Evolutionary conservation across 2,797 vertebrate species (phyloP), one percentile per base, ranked within the genome.

Genomic region (Xenops minutus): DNA sequence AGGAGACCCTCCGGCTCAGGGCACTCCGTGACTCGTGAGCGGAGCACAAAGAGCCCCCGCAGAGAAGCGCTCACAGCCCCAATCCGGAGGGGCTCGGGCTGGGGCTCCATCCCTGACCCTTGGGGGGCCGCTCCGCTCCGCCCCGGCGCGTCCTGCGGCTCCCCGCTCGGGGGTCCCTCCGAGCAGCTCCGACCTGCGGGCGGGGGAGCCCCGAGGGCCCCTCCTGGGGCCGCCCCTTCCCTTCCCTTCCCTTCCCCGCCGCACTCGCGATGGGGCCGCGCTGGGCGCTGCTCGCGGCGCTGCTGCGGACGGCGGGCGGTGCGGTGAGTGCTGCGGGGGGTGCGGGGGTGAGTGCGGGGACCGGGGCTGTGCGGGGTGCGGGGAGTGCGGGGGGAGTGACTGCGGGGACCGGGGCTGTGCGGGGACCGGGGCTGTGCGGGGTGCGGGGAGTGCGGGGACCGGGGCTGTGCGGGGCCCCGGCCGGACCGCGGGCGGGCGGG

Each of bases 41-140:
- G 59, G 26, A 10, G 37, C 37, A 41, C 4, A 15, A 8, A 0
- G 0, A 61, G 8, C 11, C 22, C 17, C 41, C 14, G 11, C 14
- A 1, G n/a, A 9, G 36, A 36, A 39, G 26, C 6, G 58, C 26
- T 37, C 34, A 8, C 58, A 39, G 17, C 58, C 29, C 26, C 36
- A 27, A n/a, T n/a, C n/a, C n/a, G n/a, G n/a, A 22, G 6, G 22
- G 22, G 46, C 46, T 22, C 7, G 7, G 46, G 46, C 11, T 13
- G 7, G 12, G 46, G 21, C 22, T 12, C 44, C 21, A 6, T 8
- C 43, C 43, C 18, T 10, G 44, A 46, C 12, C 19, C 44, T 6
- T 10, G 44, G 10, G 44, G 44, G 44, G 12, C 46, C 12, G 43
- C 9, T 17, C 41, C 16, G 41, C 17, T 19, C 18, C 18, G 43